Base-by-base conservation (phyloP, 2,888 invertebrate genomes). In the Luperina testacea region DNA sequence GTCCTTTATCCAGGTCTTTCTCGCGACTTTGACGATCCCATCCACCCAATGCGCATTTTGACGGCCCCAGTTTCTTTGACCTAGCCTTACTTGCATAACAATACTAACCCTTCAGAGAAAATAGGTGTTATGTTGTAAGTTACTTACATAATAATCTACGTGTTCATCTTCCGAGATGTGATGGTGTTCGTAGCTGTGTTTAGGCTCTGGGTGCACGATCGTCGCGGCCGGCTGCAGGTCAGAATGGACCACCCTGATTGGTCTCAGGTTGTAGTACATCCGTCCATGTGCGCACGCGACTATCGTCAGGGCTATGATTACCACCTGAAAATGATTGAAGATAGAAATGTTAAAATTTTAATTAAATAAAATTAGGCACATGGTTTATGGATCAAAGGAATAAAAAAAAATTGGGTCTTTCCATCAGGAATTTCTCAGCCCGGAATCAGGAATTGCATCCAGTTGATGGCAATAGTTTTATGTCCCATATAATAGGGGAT, bases 71-170 rank as follows among this genome's bases (percentile, higher is more conserved):
- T 38, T 64, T 24, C 6, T 24, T 64, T 32, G 63, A 9, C 32
- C 17, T 32, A 17, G 32, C 20, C 32, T 63, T 32, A 32, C 17
- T 63, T 63, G 9, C 32, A 61, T 15, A 27, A 59, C 0, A n/a
- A n/a, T 59, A n/a, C 6, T n/a, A 59, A n/a, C 59, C n/a, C n/a
- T 59, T 45, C 51, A 13, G n/a, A n/a, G 6, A 15, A 61, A 27
- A 61, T 63, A 32, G 4, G 17, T 15, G 8, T 63, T 1, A 8
- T 1, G 61, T 27, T 63, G 8, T 63, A 24, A 38, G 38, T 38
- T 64, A 96, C 97, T 97, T 92, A 97, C 97, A 93, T 97, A 97
- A 92, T 97, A 97, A 91, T 97, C 97, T 38, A 97, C 97, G 88
- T 97, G 97, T 87, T 97, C 97, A 75, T 97, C 97, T 32, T 96